phyloP scores from a whole-genome alignment of 2,113 vertebrate genomes.

The Xenus cinereus region DNA sequence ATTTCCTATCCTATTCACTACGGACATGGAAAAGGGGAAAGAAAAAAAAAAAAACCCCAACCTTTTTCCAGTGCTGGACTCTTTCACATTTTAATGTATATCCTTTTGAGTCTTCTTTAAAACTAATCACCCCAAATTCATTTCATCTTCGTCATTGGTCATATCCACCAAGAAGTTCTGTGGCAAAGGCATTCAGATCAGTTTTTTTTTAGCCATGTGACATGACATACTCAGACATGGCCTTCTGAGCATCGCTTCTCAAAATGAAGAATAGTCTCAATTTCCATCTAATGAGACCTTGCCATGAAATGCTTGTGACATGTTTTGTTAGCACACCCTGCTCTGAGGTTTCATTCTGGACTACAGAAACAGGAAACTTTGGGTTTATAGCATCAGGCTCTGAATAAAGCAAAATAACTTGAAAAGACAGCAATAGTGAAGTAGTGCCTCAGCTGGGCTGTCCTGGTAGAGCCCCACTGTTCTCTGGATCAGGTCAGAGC shows the following conservation, averaged over 20 bases:
- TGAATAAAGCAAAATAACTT: background rate
- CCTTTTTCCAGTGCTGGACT: background rate
- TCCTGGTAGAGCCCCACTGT: background rate
- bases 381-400: background rate
- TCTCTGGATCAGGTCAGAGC: background rate
- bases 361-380: background rate
- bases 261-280: background rate
- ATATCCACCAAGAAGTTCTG: background rate
- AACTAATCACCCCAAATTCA: background rate
- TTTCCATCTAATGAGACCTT: background rate
- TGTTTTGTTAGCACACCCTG: fast-evolving
- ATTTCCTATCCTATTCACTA: background rate
- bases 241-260: background rate
- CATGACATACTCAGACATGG: fast-evolving
- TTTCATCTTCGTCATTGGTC: background rate
- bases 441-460: background rate
- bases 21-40: background rate
- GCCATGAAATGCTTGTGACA: fast-evolving
- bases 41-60: background rate
- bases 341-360: background rate
- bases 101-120: background rate
- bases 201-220: background rate
- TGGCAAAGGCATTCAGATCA: too few relatives aligned
- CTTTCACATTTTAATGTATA: background rate
- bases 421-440: background rate